Conservation (phyloP, 2,113 vertebrate genomes). For the Aspiorhynchus laticeps region DNA sequence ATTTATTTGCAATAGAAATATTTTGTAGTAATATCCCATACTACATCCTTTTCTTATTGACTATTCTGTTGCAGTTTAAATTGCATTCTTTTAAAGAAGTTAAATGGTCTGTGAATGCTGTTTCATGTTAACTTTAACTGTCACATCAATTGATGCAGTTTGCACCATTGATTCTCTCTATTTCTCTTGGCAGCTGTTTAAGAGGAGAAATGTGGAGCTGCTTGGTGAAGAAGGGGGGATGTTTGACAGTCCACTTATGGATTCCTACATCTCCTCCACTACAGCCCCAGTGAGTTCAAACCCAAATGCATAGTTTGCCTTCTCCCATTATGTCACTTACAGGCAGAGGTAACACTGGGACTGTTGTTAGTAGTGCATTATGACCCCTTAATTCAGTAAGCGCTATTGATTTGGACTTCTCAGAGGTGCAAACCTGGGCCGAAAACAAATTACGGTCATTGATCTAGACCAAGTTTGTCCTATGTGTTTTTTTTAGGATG, state of each 20-base stretch:
- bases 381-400: constrained; percentile 21
- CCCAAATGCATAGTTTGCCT: background rate
- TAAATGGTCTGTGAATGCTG: background rate
- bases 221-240: constrained; percentile 89
- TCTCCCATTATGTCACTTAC: background rate
- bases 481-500: constrained; percentile 81
- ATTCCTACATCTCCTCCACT: constrained; percentile 85
- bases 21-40: too few species aligned
- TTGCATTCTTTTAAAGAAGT: background rate
- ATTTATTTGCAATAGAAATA: too few species aligned
- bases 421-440: background rate
- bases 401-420: constrained; percentile 17
- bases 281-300: constrained; percentile 79
- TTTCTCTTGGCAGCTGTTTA: constrained; percentile 84
- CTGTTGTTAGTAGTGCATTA: constrained; percentile 27
- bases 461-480: background rate
- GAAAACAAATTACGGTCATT: constrained; percentile 10
- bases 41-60: background rate
- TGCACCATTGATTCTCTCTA: background rate
- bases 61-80: background rate
- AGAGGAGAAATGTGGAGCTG: constrained; percentile 95
- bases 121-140: constrained; percentile 7
- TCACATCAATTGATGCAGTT: background rate
- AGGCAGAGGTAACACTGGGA: background rate
- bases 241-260: constrained; percentile 90